Conservation (phyloP, 2,113 vertebrate genomes). For the Tinamus guttatus region DNA sequence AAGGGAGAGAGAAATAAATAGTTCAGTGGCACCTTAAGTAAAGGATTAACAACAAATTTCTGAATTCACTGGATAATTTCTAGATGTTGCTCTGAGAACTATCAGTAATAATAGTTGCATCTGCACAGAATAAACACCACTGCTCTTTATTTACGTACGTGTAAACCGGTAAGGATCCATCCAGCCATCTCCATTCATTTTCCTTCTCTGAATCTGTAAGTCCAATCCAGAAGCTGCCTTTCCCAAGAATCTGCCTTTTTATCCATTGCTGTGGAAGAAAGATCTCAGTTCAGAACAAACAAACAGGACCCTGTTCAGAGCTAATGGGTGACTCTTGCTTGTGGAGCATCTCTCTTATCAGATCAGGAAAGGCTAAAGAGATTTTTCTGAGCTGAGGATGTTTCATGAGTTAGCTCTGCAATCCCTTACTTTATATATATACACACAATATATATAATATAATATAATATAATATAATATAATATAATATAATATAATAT, state of each 20-base stretch:
- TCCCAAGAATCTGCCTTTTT: conserved; percentile 82
- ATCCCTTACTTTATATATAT: neutral
- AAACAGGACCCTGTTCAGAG: neutral
- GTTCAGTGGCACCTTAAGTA: neutral
- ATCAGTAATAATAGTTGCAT: neutral
- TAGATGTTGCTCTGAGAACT: neutral
- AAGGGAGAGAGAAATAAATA: neutral
- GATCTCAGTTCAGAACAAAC: neutral
- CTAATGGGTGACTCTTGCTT: neutral
- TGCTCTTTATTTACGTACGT: conserved; percentile 81
- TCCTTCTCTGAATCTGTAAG: conserved; percentile 88
- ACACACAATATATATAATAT: too few relatives aligned
- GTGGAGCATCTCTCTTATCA: neutral
- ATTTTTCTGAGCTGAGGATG: neutral
- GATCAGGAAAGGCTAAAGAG: neutral
- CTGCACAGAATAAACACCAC: neutral
- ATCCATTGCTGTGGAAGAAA: conserved; percentile 88
- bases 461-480: too few relatives aligned
- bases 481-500: too few relatives aligned
- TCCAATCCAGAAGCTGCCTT: conserved; percentile 93
- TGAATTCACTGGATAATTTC: neutral
- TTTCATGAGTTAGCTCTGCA: neutral
- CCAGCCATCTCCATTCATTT: conserved; percentile 91
- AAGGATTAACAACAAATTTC: neutral
- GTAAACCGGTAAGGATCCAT: conserved; percentile 85